A percentile compares a stretch with the other conserved stretches of the same genome.
Conservation (phyloP, 1,140 invertebrate species). For the Colletes gigas region DNA sequence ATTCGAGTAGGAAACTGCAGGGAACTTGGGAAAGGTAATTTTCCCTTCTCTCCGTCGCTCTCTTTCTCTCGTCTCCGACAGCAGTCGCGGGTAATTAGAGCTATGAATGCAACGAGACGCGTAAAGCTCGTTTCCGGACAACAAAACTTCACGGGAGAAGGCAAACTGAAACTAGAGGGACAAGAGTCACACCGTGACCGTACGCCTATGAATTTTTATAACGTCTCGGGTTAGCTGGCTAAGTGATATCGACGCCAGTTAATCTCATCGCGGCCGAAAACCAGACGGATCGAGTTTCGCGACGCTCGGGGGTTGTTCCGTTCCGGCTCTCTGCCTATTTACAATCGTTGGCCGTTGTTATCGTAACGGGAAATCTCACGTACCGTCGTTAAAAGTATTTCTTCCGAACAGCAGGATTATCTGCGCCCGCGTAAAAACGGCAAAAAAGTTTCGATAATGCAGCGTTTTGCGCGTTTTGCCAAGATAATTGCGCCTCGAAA, state of each 20-base stretch:
- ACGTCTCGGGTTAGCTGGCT: too few relatives aligned
- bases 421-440: conserved; percentile 22
- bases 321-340: too few relatives aligned
- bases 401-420: conserved; percentile 6
- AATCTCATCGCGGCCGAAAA: too few relatives aligned
- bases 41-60: neutral
- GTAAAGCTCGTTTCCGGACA: conserved; percentile 11
- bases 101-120: conserved; percentile 40
- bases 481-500: conserved; percentile 23
- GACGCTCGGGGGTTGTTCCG: too few relatives aligned
- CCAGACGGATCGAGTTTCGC: too few relatives aligned
- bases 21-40: conserved; percentile 42
- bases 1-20: conserved; percentile 26
- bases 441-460: conserved; percentile 8
- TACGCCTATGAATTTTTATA: too few relatives aligned
- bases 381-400: conserved; percentile 24
- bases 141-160: conserved; percentile 17
- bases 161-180: too few relatives aligned
- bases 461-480: neutral
- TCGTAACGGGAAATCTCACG: conserved; percentile 40
- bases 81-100: conserved; percentile 41
- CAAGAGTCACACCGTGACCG: neutral
- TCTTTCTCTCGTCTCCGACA: neutral
- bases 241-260: too few relatives aligned
- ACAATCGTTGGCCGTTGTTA: conserved; percentile 14